Percentiles rank a stretch among this genome's conserved stretches.
These are phyloP conservation scores for Diglossa cyanea DNA, from an alignment of 2,797 vertebrate species.

Conservation along the genomic window DNA sequence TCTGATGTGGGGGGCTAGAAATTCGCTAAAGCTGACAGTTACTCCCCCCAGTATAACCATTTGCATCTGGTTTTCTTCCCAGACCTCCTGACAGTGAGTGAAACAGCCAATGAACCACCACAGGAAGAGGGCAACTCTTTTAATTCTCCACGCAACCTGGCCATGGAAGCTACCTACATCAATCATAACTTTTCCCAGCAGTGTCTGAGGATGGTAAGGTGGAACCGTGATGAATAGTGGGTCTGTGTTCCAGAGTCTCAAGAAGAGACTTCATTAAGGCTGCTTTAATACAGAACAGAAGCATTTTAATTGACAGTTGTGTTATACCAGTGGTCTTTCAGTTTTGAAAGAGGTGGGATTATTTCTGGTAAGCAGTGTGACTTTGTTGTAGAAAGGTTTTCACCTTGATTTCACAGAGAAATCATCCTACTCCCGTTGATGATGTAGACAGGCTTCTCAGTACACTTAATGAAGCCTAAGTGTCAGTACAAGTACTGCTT, in stretches of 20 bases:
- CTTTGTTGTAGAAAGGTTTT: not conserved
- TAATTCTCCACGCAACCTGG: constrained; percentile 95
- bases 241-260: not conserved
- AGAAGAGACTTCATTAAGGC: not conserved
- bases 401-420: not conserved
- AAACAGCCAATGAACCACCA: constrained; percentile 96
- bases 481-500: not conserved
- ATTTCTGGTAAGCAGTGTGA: not conserved
- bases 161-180: constrained; percentile 99
- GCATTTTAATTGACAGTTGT: not conserved
- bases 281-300: not conserved
- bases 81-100: constrained; percentile 96
- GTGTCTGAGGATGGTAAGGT: constrained; percentile 89
- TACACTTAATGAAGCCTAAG: not conserved
- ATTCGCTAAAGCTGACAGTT: not conserved
- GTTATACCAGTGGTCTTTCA: not conserved
- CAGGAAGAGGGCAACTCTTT: constrained; percentile 97
- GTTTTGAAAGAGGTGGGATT: not conserved
- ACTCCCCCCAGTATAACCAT: not conserved
- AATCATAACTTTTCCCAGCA: constrained; percentile 99
- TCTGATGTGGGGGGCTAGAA: not conserved
- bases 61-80: not conserved
- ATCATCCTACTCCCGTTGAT: not conserved
- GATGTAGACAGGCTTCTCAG: not conserved
- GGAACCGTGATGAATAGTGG: not conserved